phyloP scores from a whole-genome alignment of 2,888 invertebrate genomes.

The Agrochola macilenta region DNA sequence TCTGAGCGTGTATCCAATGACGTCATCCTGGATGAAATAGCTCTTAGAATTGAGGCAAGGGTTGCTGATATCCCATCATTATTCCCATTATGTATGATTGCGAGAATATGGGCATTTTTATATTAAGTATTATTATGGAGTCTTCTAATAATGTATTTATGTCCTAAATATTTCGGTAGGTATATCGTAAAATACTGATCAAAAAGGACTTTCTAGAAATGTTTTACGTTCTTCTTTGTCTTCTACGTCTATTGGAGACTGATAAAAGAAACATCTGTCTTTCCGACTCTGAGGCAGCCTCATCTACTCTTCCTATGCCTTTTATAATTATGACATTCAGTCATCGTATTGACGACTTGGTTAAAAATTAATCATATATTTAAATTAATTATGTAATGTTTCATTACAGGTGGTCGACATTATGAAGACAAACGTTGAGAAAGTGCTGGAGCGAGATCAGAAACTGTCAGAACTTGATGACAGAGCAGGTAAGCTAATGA shows the following conservation, averaged over 20 bases:
- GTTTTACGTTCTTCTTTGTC: background rate
- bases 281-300: background rate
- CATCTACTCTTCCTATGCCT: background rate
- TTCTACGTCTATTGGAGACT: background rate
- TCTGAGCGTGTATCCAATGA: conserved; percentile 42
- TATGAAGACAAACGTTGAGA: conserved; percentile 99
- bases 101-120: background rate
- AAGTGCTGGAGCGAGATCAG: conserved; percentile 98
- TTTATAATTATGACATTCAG: background rate
- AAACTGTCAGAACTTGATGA: conserved; percentile 98
- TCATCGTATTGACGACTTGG: background rate
- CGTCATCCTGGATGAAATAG: conserved; percentile 54
- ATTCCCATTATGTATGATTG: conserved; percentile 48
- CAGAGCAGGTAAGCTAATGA: conserved; percentile 92
- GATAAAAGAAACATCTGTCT: background rate
- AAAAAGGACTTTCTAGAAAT: background rate
- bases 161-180: background rate
- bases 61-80: conserved; percentile 55
- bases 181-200: background rate
- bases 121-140: conserved; percentile 12
- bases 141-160: background rate
- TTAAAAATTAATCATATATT: background rate
- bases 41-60: conserved; percentile 56
- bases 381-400: conserved; percentile 1
- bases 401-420: conserved; percentile 95